Evolutionary conservation across 2,888 invertebrate species (phyloP), one percentile per base, ranked within the genome.

Genomic region (Xylota segnis): DNA sequence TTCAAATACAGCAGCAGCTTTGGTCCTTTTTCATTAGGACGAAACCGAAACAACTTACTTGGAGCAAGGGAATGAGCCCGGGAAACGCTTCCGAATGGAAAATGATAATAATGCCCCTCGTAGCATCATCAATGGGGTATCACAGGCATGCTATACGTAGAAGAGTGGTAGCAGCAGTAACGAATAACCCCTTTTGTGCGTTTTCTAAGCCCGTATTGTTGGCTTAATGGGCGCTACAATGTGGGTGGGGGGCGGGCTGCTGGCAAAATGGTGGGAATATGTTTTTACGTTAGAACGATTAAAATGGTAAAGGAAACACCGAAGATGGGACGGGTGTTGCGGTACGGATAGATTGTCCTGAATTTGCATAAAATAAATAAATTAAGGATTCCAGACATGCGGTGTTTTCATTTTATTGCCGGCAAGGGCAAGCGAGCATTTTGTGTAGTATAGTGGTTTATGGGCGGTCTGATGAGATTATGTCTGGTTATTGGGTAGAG

Each of bases 281-380:
- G 86, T 82, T 86, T 86, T 82, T 59, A 72, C 76, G 81, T 82
- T 77, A 23, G 56, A 77, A 82, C 87, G 77, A 87, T 83, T 83
- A 87, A 83, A 83, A 82, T 61, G 47, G 76, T 32, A 72, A 82
- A 61, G 61, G 72, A 72, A 71, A 27, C 66, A 65, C 37, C 34
- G 27, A 56, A 63, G 72, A 63, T 78, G 66, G 65, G 65, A 43
- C 50, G 83, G 58, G 83, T 68, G 70, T 70, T 83, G 77, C 77
- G 87, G 87, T 87, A 29, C 63, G 87, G 87, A 87, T 87, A 87
- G 83, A 83, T 83, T 87, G 87, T 87, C 71, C 87, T 87, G 87
- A 87, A 87, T 87, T 87, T 87, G 87, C 87, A 87, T 87, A 83
- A 87, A 83, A 87, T 87, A 87, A 87, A 87, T 87, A 87, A 87